Evolutionary conservation across 2,797 vertebrate species (phyloP).

Genomic region (Onychomys leucogaster): DNA sequence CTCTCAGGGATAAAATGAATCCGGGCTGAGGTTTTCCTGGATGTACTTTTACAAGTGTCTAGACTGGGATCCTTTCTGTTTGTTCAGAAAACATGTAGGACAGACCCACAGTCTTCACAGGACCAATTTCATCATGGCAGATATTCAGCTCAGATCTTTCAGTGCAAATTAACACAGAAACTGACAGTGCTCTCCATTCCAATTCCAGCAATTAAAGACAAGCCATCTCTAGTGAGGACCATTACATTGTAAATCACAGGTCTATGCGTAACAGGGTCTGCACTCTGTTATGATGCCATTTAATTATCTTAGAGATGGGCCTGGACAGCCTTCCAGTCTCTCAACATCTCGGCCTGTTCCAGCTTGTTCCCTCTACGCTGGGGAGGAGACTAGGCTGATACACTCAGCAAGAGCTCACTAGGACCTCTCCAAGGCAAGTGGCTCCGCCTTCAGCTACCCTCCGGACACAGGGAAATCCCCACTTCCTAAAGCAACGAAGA

Average conservation of each 20-base stretch:
- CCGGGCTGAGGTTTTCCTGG: neutral
- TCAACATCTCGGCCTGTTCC: neutral
- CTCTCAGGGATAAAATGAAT: neutral
- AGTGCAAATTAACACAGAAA: slow-evolving; percentile 77
- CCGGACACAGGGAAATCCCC: neutral
- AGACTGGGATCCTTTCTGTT: neutral
- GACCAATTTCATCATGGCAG: neutral
- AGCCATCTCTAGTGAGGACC: neutral
- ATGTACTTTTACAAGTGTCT: neutral
- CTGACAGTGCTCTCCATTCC: slow-evolving; percentile 83
- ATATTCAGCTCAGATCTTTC: neutral
- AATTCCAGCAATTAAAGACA: slow-evolving; percentile 51
- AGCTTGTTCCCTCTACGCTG: neutral
- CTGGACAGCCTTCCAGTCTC: neutral
- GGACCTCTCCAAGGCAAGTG: neutral
- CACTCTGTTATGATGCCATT: neutral
- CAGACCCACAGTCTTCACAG: neutral
- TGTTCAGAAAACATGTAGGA: neutral
- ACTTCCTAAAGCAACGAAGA: slow-evolving; percentile 4
- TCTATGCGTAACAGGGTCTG: slow-evolving; percentile 23
- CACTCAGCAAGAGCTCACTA: neutral
- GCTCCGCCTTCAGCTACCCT: neutral
- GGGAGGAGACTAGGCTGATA: neutral
- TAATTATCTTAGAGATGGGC: neutral
- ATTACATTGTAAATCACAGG: neutral